Percentiles rank a stretch among this genome's conserved stretches.
These are phyloP conservation scores for Salvator merianae DNA, from an alignment of 2,113 vertebrate genomes.

Conservation along the genomic window DNA sequence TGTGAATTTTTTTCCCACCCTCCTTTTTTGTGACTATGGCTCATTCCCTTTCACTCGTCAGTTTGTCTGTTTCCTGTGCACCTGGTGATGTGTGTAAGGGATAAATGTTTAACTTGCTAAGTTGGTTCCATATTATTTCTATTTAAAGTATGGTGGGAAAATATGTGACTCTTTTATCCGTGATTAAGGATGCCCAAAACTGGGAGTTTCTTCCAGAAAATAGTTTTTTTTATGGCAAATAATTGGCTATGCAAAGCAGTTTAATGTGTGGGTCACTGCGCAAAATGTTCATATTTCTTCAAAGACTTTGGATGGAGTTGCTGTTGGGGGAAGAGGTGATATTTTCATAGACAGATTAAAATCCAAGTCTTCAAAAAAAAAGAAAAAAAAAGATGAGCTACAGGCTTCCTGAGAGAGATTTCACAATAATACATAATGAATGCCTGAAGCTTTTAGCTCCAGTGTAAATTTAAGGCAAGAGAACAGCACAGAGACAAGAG, in stretches of 20 bases:
- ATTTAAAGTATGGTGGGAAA: background rate
- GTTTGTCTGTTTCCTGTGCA: background rate
- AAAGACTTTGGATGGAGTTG: background rate
- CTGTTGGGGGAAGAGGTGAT: slow-evolving; percentile 30
- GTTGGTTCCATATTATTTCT: background rate
- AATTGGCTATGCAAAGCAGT: background rate
- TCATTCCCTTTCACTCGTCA: too few species aligned
- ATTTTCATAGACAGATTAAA: slow-evolving; percentile 39
- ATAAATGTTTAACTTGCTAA: background rate
- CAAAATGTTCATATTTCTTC: background rate
- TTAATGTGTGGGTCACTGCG: background rate
- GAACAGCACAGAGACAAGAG: background rate
- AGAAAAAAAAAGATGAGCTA: slow-evolving; percentile 59
- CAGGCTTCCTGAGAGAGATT: slow-evolving; percentile 44
- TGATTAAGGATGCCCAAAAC: background rate
- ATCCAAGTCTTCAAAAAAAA: slow-evolving; percentile 56
- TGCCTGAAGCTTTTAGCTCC: slow-evolving; percentile 54
- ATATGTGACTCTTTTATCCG: background rate
- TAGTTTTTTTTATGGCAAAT: background rate
- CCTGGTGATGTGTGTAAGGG: background rate
- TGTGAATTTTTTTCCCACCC: too few species aligned
- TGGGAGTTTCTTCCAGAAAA: background rate
- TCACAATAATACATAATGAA: slow-evolving; percentile 54
- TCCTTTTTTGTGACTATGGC: too few species aligned
- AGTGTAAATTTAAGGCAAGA: slow-evolving; percentile 44